Base-by-base conservation (phyloP, 2,113 vertebrate genomes). In the Hydrochoerus hydrochaeris region DNA sequence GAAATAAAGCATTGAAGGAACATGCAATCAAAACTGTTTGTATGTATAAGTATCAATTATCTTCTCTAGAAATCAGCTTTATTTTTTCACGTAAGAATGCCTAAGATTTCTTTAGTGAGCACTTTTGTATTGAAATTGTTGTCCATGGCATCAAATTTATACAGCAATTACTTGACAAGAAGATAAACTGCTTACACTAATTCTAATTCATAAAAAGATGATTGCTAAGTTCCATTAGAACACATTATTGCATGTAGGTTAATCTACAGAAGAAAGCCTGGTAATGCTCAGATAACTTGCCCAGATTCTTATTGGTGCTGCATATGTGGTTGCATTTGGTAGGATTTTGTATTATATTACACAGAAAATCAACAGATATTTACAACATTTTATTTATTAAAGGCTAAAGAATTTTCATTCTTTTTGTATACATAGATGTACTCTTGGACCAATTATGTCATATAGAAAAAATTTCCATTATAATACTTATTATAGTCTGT, bases 271-370 rank as follows among this genome's bases (percentile, higher is more conserved):
- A 73, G 60, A 46, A 86, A 73, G 14, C 16, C 75, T 90, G 32
- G 14, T 69, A 54, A 4, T 62, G 24, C 73, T 44, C n/a, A 62
- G 17, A 73, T 8, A n/a, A 20, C 17, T 44, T 78, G 44, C 6
- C 38, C 89, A 80, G 90, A 28, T 90, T 19, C 32, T 26, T 11
- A 87, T 24, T 73, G 3, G 12, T n/a, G 62, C 4, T 17, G 35
- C 7, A 90, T 44, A 9, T 0, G n/a, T 17, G 38, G 0, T n/a
- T 63, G 1, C 35, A 0, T 24, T 44, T 32, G 20, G 5, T 26
- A 49, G 9, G 6, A 60, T 49, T 5, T 46, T 75, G 3, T 52
- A 46, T 62, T 32, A 38, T 14, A 24, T 3, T 12, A 65, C 17
- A 6, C 3, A 75, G 52, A 69, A 22, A 41, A 63, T 22, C 11